A percentile compares a stretch with the other conserved stretches of the same genome.
Conservation (phyloP, 2,888 invertebrate genomes). For the Mythimna lalbum region DNA sequence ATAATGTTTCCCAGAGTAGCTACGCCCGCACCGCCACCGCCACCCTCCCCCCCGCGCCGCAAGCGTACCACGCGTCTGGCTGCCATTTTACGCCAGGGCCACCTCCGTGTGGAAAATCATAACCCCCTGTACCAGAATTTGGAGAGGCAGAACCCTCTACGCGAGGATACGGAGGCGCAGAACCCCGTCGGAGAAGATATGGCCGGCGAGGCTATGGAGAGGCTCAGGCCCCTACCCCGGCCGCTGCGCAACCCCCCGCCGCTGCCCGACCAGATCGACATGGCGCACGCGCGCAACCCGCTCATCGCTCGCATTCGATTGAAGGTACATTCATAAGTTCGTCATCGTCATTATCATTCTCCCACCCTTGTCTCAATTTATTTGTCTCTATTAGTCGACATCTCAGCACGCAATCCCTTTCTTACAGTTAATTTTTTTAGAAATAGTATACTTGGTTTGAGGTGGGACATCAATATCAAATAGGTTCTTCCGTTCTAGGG, state of each 20-base stretch:
- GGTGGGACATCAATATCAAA: background rate
- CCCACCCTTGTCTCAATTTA: too few species aligned
- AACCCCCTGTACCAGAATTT: background rate
- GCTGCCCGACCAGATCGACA: constrained; percentile 71
- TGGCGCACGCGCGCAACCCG: constrained; percentile 77
- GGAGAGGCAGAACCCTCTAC: too few species aligned
- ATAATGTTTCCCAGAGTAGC: background rate
- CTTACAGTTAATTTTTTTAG: background rate
- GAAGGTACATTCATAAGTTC: constrained; percentile 62
- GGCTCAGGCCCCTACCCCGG: background rate
- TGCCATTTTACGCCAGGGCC: background rate
- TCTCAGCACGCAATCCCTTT: background rate
- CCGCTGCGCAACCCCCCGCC: constrained; percentile 23
- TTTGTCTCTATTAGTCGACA: background rate
- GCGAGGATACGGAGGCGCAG: background rate
- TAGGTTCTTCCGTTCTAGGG: background rate
- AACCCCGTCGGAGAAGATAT: too few species aligned
- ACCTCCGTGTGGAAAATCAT: too few species aligned
- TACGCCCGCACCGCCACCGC: background rate
- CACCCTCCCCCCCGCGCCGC: background rate
- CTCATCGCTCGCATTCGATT: constrained; percentile 64
- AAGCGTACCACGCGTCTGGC: background rate
- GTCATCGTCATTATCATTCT: background rate
- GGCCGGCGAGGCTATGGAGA: too few species aligned
- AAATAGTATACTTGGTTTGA: background rate